Evolutionary conservation across 2,113 vertebrate genomes (phyloP).

Genomic region (Talpa occidentalis): DNA sequence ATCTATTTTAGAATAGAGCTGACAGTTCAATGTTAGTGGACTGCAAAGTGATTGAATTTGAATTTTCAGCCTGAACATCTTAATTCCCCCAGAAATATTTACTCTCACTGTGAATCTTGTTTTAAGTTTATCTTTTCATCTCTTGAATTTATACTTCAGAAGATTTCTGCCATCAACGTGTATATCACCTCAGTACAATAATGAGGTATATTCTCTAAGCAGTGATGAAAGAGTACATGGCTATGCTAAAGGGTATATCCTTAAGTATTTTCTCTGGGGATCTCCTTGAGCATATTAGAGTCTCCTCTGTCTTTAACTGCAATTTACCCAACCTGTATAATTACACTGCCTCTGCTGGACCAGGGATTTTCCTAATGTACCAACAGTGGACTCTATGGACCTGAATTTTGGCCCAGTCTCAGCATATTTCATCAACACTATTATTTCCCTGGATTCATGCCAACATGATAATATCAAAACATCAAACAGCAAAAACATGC

Average conservation of each 20-base stretch:
- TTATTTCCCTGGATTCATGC: not conserved
- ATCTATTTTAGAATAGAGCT: not conserved
- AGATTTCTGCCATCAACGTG: not conserved
- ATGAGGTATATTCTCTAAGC: not conserved
- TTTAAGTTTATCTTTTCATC: not conserved
- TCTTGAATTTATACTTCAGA: not conserved
- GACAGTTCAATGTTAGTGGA: not conserved
- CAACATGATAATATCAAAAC: not conserved
- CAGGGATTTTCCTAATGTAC: not conserved
- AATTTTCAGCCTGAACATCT: not conserved
- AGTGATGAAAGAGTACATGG: not conserved
- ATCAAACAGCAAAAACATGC: not conserved
- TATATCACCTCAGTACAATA: not conserved
- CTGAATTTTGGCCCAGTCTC: not conserved
- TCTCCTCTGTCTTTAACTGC: not conserved
- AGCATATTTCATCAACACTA: conserved; percentile 22
- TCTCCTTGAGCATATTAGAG: not conserved
- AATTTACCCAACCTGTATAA: not conserved
- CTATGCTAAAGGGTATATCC: not conserved
- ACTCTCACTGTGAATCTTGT: not conserved
- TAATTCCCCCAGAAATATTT: not conserved
- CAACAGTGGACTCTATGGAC: not conserved
- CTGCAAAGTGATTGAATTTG: not conserved
- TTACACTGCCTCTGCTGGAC: not conserved
- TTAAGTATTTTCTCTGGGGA: not conserved